These are phyloP conservation scores for Eclectus roratus DNA, from an alignment of 2,113 vertebrate species.

Conservation along the genomic window DNA sequence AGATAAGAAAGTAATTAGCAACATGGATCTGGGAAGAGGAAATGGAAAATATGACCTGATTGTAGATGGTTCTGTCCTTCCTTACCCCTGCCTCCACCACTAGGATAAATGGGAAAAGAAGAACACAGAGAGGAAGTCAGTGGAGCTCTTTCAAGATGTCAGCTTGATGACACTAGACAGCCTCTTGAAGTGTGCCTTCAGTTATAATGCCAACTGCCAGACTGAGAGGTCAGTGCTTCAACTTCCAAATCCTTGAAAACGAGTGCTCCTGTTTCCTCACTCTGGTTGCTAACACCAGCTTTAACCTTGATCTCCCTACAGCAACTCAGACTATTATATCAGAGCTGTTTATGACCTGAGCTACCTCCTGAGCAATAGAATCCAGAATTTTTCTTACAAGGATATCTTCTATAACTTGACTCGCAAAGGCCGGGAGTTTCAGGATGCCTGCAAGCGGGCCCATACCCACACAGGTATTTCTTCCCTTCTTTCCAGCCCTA, in stretches of 20 bases:
- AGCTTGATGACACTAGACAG: conserved; percentile 90
- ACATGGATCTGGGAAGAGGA: not conserved
- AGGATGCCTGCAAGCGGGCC: conserved; percentile 69
- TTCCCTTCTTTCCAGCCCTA: not conserved
- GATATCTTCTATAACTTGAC: conserved; percentile 78
- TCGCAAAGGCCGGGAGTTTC: conserved; percentile 69
- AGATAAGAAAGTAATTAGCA: not conserved
- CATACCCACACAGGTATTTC: conserved; percentile 80
- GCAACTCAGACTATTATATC: conserved; percentile 76
- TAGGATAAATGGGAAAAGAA: conserved; percentile 85
- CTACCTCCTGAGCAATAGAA: conserved; percentile 51
- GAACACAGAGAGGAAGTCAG: conserved; percentile 27
- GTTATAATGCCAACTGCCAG: conserved; percentile 77
- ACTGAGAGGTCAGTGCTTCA: conserved; percentile 73
- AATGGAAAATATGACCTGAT: not conserved
- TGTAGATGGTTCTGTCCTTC: rapidly evolving
- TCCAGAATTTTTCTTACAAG: conserved; percentile 70
- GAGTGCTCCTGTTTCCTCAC: not conserved
- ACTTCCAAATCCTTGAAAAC: not conserved
- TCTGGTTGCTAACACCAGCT: not conserved
- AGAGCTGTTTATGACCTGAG: conserved; percentile 81
- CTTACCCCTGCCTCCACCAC: not conserved
- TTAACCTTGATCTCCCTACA: conserved; percentile 17
- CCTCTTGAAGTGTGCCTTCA: conserved; percentile 89
- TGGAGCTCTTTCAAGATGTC: conserved; percentile 82